Evolutionary conservation across 2,113 vertebrate species (phyloP).

Genomic region (Condylura cristata): DNA sequence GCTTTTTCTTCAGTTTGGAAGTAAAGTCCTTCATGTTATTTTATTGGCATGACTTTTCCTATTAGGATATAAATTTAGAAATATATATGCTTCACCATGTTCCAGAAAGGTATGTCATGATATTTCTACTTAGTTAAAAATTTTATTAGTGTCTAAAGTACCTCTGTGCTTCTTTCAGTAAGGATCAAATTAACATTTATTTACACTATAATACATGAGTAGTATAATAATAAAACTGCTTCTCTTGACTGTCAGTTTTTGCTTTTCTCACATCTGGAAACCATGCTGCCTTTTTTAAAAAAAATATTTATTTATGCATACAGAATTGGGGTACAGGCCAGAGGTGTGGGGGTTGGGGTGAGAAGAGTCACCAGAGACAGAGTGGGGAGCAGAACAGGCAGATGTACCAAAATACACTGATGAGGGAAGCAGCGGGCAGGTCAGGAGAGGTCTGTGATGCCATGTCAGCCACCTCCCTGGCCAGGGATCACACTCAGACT

Average conservation of each 20-base stretch:
- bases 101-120: not conserved
- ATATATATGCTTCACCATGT: not conserved
- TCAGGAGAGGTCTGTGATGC: too few species aligned
- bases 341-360: too few species aligned
- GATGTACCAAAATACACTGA: too few species aligned
- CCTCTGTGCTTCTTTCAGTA: not conserved
- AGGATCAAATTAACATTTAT: not conserved
- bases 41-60: not conserved
- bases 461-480: too few species aligned
- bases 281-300: not conserved
- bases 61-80: not conserved
- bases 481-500: too few species aligned
- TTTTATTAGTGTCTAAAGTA: not conserved
- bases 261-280: slow-evolving; percentile 36
- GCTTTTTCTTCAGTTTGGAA: slow-evolving; percentile 31
- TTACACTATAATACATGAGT: not conserved
- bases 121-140: not conserved
- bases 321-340: too few species aligned
- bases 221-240: not conserved
- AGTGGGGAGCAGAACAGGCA: too few species aligned
- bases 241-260: not conserved
- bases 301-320: too few species aligned
- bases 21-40: slow-evolving; percentile 1
- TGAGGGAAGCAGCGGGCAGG: too few species aligned
- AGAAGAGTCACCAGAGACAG: too few species aligned